Evolutionary conservation across 2,888 invertebrate genomes (phyloP).

Genomic region (Athalia rosae): DNA sequence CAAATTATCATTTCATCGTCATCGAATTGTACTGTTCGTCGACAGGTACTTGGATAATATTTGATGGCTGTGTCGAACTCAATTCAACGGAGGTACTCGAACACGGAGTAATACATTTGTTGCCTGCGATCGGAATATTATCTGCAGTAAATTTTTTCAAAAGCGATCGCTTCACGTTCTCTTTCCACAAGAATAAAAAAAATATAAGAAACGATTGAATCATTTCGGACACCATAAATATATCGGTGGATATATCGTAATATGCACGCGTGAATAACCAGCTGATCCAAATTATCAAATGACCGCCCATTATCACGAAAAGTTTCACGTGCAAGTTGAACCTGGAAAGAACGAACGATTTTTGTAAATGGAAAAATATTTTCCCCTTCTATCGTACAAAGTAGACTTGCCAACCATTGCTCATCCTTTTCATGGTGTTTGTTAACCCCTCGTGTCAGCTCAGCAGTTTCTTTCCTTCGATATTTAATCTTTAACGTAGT

Average conservation of each 20-base stretch:
- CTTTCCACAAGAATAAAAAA: slow-evolving; percentile 9
- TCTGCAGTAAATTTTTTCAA: background rate
- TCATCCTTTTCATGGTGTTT: background rate
- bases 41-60: too few species aligned
- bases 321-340: slow-evolving; percentile 28
- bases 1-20: too few species aligned
- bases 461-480: background rate
- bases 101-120: background rate
- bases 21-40: too few species aligned
- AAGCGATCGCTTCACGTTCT: background rate
- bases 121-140: background rate
- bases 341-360: background rate
- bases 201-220: slow-evolving; percentile 1
- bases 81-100: background rate
- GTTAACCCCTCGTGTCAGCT: background rate
- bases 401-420: slow-evolving; percentile 7
- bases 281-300: slow-evolving; percentile 1
- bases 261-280: background rate
- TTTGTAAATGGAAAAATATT: background rate
- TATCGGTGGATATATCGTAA: background rate
- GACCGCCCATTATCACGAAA: slow-evolving; percentile 19
- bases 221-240: background rate
- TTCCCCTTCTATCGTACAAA: background rate
- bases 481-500: background rate
- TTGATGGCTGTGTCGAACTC: too few species aligned